Evolutionary conservation across 1,140 invertebrate species (phyloP).

Genomic region (Pentalonia nigronervosa): DNA sequence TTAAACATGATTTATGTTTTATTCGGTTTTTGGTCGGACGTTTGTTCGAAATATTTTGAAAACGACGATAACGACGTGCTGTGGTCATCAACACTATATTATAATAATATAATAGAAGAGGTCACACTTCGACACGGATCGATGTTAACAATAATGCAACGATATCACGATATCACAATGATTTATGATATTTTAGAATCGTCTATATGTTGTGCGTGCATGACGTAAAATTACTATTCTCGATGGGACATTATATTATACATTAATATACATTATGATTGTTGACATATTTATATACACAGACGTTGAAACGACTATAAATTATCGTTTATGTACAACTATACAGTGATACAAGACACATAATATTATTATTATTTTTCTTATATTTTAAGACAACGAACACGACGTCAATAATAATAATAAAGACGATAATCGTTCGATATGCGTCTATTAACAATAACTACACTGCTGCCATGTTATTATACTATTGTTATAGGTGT

Average conservation of each 20-base stretch:
- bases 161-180: neutral
- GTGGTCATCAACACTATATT: neutral
- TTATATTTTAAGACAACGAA: no score
- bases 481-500: neutral
- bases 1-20: neutral
- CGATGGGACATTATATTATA: neutral
- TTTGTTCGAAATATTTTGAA: neutral
- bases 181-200: neutral
- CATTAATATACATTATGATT: neutral
- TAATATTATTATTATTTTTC: neutral
- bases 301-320: neutral
- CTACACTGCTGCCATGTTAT: neutral
- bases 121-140: neutral
- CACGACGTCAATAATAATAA: neutral
- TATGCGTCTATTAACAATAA: neutral
- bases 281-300: slow-evolving; percentile 12
- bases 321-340: neutral
- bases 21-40: neutral
- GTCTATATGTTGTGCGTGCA: neutral
- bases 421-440: slow-evolving; percentile 8
- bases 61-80: neutral
- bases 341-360: neutral
- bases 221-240: slow-evolving; percentile 17
- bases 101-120: neutral
- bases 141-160: neutral